These are phyloP conservation scores for Argyresthia goedartella DNA, from an alignment of 2,888 invertebrate genomes.

Conservation along the genomic window DNA sequence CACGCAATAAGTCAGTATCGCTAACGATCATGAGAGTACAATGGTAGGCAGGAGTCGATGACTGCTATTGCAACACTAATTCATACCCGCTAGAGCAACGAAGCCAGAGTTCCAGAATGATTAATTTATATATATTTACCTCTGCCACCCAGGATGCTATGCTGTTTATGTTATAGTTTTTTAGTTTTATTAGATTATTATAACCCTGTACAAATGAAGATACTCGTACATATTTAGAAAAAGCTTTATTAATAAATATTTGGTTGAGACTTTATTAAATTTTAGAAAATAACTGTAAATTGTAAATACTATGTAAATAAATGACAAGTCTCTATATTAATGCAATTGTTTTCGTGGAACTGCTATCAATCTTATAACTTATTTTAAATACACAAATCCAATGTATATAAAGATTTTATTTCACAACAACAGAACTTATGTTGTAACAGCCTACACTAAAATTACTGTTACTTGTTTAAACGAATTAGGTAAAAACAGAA, in stretches of 20 bases:
- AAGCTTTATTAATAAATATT: not conserved
- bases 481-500: not conserved
- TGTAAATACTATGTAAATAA: slow-evolving; percentile 15
- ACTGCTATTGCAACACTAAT: no score
- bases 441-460: not conserved
- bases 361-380: not conserved
- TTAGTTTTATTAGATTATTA: no score
- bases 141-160: no score
- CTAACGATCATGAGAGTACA: no score
- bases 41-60: no score
- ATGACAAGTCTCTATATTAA: not conserved
- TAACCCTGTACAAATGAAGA: not conserved
- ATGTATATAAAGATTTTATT: not conserved
- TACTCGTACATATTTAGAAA: not conserved
- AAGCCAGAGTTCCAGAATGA: no score
- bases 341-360: not conserved
- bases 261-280: not conserved
- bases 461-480: not conserved
- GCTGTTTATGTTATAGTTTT: no score
- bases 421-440: not conserved
- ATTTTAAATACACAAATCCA: not conserved
- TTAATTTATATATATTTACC: no score
- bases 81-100: no score
- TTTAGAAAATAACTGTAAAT: slow-evolving; percentile 6
- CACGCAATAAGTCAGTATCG: no score